phyloP scores from a whole-genome alignment of 2,888 invertebrate genomes.

The Gymnosoma rotundatum region DNA sequence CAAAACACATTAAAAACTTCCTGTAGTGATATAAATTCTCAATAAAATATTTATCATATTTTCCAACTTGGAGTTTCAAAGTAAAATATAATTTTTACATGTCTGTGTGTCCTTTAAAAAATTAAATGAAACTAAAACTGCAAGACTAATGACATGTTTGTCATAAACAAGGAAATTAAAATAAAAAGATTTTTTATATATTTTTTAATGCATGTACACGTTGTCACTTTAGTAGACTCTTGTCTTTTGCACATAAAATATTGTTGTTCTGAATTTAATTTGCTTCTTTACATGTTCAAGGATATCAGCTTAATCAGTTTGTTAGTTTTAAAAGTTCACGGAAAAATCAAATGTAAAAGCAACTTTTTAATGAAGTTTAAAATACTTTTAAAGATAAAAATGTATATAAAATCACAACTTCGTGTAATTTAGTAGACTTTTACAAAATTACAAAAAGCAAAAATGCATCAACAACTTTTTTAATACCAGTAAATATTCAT shows the following conservation, averaged over 20 bases:
- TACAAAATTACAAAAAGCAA: too few relatives aligned
- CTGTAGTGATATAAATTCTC: too few relatives aligned
- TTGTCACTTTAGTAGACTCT: not conserved
- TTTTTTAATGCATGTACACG: slow-evolving; percentile 26
- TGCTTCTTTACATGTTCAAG: slow-evolving; percentile 22
- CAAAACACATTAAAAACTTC: too few relatives aligned
- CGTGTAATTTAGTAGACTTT: not conserved
- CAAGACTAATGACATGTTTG: slow-evolving; percentile 52
- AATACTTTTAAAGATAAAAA: not conserved
- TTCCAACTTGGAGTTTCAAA: slow-evolving; percentile 8
- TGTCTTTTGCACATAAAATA: not conserved
- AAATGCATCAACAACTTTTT: too few relatives aligned
- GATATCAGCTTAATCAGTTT: slow-evolving; percentile 44
- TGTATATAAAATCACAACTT: not conserved
- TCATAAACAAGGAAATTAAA: slow-evolving; percentile 53
- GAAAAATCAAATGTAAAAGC: not conserved
- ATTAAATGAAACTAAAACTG: slow-evolving; percentile 7
- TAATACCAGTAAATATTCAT: too few relatives aligned
- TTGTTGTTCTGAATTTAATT: slow-evolving; percentile 22
- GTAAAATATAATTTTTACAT: slow-evolving; percentile 14
- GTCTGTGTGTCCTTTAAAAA: not conserved
- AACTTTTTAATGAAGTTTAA: slow-evolving; percentile 52
- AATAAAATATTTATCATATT: not conserved
- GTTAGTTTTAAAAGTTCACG: slow-evolving; percentile 16
- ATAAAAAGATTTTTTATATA: slow-evolving; percentile 15